Percentiles rank a stretch among this genome's conserved stretches.
Conservation (phyloP, 2,113 vertebrate species). For the Hippocampus guttulatus region DNA sequence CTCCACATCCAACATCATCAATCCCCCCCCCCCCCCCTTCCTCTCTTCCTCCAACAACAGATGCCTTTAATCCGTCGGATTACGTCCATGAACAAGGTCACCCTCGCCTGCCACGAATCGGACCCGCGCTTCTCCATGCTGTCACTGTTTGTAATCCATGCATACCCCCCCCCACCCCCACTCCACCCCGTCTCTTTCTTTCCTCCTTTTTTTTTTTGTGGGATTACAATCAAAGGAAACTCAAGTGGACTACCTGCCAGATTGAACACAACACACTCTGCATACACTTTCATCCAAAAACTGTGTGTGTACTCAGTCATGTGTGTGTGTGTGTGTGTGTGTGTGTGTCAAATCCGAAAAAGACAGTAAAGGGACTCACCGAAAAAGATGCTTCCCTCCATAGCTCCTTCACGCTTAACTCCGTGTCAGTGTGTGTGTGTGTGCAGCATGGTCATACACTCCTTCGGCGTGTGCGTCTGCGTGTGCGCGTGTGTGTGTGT, state of each 20-base stretch:
- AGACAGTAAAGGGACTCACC: conserved; percentile 81
- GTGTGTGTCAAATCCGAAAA: background rate
- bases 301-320: background rate
- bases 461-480: conserved; percentile 44
- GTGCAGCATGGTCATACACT: conserved; percentile 76
- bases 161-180: conserved; percentile 40
- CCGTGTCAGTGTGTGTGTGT: conserved; percentile 68
- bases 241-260: conserved; percentile 3
- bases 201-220: background rate
- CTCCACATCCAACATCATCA: background rate
- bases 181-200: conserved; percentile 5
- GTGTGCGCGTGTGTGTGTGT: conserved; percentile 39
- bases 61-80: conserved; percentile 56
- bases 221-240: background rate
- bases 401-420: conserved; percentile 80
- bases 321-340: background rate
- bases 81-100: conserved; percentile 52
- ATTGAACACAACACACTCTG: background rate
- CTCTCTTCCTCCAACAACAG: conserved; percentile 29
- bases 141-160: conserved; percentile 46
- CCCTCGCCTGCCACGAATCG: conserved; percentile 7
- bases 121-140: background rate
- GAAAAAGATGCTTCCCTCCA: conserved; percentile 98
- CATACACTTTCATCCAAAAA: background rate
- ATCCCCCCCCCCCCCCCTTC: background rate